Evolutionary conservation across 2,888 invertebrate genomes (phyloP).

Genomic region (Neoscelio sp.): DNA sequence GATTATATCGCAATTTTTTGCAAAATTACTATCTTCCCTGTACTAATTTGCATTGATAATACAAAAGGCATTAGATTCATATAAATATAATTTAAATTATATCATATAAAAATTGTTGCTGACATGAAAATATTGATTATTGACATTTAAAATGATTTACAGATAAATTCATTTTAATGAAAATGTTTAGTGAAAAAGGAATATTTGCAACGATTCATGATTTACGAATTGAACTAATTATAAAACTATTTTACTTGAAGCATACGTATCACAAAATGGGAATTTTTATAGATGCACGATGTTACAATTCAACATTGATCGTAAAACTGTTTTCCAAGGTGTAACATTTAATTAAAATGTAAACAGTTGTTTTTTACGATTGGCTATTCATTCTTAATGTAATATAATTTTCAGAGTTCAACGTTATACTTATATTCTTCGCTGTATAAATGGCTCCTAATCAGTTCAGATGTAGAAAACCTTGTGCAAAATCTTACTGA

Average conservation of each 20-base stretch:
- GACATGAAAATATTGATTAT: constrained; percentile 2
- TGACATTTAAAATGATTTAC: not conserved
- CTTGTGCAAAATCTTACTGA: constrained; percentile 69
- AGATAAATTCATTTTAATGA: constrained; percentile 18
- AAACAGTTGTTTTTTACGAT: not conserved
- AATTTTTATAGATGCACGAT: constrained; percentile 33
- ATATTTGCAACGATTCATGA: not conserved
- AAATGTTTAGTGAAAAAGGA: constrained; percentile 17
- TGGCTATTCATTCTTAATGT: not conserved
- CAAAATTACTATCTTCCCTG: too few relatives aligned
- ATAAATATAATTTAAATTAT: too few relatives aligned
- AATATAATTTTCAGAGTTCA: not conserved
- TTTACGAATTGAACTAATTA: constrained; percentile 28
- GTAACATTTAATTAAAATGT: constrained; percentile 5
- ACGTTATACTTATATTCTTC: constrained; percentile 20
- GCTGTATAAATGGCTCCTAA: constrained; percentile 69
- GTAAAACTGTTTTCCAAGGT: constrained; percentile 27
- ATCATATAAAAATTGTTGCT: constrained; percentile 26
- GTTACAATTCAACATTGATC: constrained; percentile 15
- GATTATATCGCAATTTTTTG: too few relatives aligned
- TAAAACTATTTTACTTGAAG: constrained; percentile 17
- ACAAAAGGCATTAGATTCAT: too few relatives aligned
- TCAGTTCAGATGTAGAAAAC: constrained; percentile 67
- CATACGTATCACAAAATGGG: constrained; percentile 6
- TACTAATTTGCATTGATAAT: too few relatives aligned